Evolutionary conservation across 92 coral and sea anemone genomes (phyloP).

Genomic region (Diadumene lineata): DNA sequence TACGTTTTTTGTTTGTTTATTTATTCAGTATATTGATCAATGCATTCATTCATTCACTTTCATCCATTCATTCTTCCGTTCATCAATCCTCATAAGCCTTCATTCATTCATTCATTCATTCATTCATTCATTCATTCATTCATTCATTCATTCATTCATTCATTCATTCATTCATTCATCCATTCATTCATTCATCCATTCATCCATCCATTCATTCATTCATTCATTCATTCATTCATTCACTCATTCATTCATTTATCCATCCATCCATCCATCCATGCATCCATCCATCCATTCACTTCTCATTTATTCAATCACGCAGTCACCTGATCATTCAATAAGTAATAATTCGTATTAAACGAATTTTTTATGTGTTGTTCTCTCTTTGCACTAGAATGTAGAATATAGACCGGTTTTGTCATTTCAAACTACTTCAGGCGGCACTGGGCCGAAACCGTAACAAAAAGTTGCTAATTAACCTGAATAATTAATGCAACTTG

Average conservation of each 20-base stretch:
- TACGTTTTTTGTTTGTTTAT: too few relatives aligned
- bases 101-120: not conserved
- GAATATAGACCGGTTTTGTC: slow-evolving; percentile 71
- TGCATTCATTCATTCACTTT: not conserved
- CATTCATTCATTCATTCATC: slow-evolving; percentile 81
- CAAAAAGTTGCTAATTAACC: too few relatives aligned
- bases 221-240: slow-evolving; percentile 75
- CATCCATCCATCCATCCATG: too few relatives aligned
- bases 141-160: too few relatives aligned
- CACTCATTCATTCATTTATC: too few relatives aligned
- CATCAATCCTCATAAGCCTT: not conserved
- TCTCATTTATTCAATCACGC: too few relatives aligned
- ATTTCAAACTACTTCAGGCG: too few relatives aligned
- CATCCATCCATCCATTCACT: too few relatives aligned
- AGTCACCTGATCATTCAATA: slow-evolving; percentile 83
- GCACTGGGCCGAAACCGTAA: too few relatives aligned
- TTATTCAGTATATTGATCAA: too few relatives aligned
- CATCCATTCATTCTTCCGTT: not conserved
- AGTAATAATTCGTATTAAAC: slow-evolving; percentile 81
- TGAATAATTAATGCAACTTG: too few relatives aligned
- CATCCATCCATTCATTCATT: slow-evolving; percentile 90
- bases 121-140: not conserved
- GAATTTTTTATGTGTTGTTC: slow-evolving; percentile 77
- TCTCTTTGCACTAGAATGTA: slow-evolving; percentile 70
- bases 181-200: too few relatives aligned